Percentiles rank a stretch among this genome's conserved stretches.
Evolutionary conservation across 2,113 vertebrate genomes (phyloP).

Genomic region (Lagopus muta): DNA sequence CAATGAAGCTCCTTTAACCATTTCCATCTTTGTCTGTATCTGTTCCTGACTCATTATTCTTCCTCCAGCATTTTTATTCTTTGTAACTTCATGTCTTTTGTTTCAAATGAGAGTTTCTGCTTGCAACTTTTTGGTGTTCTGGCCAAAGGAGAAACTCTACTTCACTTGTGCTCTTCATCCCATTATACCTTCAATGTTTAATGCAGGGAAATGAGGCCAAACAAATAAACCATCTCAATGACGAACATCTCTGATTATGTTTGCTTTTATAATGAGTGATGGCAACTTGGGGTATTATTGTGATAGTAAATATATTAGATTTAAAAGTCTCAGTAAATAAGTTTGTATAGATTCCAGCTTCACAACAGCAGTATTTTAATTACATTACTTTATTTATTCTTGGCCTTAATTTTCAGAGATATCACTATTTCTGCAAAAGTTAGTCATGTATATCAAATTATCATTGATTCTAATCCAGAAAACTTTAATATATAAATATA

Average conservation of each 20-base stretch:
- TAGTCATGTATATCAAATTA: constrained; percentile 74
- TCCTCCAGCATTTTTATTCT: not conserved
- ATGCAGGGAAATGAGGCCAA: not conserved
- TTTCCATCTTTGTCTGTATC: not conserved
- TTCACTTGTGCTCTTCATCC: rapidly evolving
- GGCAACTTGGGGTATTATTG: not conserved
- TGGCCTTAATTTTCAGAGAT: constrained; percentile 63
- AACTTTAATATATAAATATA: not conserved
- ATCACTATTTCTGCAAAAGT: constrained; percentile 72
- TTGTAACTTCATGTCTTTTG: not conserved
- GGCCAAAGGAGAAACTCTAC: not conserved
- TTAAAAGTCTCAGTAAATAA: constrained; percentile 65
- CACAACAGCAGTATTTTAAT: constrained; percentile 64
- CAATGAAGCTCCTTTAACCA: not conserved
- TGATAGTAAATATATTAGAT: constrained; percentile 61
- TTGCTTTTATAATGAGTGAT: constrained; percentile 43
- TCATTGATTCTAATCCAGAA: constrained; percentile 48
- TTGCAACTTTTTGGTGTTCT: not conserved
- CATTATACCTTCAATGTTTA: not conserved
- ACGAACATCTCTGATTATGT: constrained; percentile 26
- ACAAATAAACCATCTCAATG: constrained; percentile 29
- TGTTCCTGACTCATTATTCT: not conserved
- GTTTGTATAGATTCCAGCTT: constrained; percentile 72
- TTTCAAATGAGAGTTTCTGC: not conserved
- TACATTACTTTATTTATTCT: constrained; percentile 71